Evolutionary conservation across 1,140 invertebrate species (phyloP).

Genomic region (Drosophila truncata): DNA sequence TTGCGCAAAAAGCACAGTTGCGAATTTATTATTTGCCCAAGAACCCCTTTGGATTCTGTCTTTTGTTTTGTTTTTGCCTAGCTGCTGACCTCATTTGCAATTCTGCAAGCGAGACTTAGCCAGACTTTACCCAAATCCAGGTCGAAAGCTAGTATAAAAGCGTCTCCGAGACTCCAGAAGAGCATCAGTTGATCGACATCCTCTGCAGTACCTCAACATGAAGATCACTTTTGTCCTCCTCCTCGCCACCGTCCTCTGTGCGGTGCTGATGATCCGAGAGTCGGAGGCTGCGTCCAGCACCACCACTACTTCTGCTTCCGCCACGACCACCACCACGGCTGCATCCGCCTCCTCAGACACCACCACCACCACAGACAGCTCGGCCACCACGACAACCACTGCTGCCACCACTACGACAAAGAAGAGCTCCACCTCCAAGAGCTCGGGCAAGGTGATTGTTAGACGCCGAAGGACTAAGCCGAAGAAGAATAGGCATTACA

Average conservation of each 20-base stretch:
- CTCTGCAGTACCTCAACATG: not conserved
- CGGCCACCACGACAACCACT: not conserved
- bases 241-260: not conserved
- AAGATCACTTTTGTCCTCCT: conserved; percentile 9
- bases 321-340: not conserved
- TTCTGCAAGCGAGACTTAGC: not conserved
- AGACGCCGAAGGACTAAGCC: not conserved
- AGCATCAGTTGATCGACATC: conserved; percentile 13
- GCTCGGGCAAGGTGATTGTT: fast-evolving
- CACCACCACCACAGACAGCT: not conserved
- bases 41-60: not conserved
- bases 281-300: not conserved
- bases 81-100: conserved; percentile 3
- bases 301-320: conserved; percentile 1
- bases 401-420: not conserved
- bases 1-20: not conserved
- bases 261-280: not conserved
- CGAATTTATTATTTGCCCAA: conserved; percentile 1
- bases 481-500: fast-evolving
- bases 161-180: no score
- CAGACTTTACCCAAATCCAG: not conserved
- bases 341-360: not conserved
- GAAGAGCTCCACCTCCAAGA: not conserved
- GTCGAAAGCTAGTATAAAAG: conserved; percentile 2
- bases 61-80: not conserved